Conservation (phyloP, 2,888 invertebrate genomes). For the Bedellia somnulentella region DNA sequence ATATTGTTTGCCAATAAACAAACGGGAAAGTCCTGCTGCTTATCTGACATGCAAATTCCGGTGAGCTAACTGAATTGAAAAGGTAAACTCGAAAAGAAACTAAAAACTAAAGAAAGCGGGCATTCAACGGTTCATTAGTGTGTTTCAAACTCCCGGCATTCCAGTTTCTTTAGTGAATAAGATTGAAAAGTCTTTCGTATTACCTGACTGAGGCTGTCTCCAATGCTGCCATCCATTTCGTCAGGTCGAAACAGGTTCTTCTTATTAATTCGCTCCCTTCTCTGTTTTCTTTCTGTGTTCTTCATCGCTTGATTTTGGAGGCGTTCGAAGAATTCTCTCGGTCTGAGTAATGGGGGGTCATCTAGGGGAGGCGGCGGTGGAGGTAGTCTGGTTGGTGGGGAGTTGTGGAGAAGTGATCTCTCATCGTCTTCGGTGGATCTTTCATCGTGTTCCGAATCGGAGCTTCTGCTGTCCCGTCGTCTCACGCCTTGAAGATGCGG, state of each 20-base stretch:
- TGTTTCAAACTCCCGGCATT: too few species aligned
- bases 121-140: constrained; percentile 32
- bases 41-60: constrained; percentile 26
- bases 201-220: constrained; percentile 57
- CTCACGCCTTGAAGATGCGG: constrained; percentile 69
- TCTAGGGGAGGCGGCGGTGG: constrained; percentile 43
- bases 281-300: constrained; percentile 38
- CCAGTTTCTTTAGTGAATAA: too few species aligned
- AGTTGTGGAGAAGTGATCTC: constrained; percentile 38
- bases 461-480: constrained; percentile 47
- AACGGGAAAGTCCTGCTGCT: too few species aligned
- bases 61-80: constrained; percentile 15
- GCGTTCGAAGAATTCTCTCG: constrained; percentile 57
- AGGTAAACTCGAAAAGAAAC: constrained; percentile 21
- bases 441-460: constrained; percentile 53
- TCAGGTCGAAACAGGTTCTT: constrained; percentile 34
- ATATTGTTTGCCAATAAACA: too few species aligned
- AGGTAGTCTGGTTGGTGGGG: constrained; percentile 45
- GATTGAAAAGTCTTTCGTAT: too few species aligned
- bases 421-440: constrained; percentile 53
- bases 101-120: constrained; percentile 16
- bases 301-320: constrained; percentile 52
- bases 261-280: constrained; percentile 27
- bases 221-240: constrained; percentile 45
- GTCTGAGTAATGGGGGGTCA: constrained; percentile 55